Evolutionary conservation across 1,140 invertebrate genomes (phyloP), one percentile per base, ranked within the genome.

Genomic region (Musca vetustissima): DNA sequence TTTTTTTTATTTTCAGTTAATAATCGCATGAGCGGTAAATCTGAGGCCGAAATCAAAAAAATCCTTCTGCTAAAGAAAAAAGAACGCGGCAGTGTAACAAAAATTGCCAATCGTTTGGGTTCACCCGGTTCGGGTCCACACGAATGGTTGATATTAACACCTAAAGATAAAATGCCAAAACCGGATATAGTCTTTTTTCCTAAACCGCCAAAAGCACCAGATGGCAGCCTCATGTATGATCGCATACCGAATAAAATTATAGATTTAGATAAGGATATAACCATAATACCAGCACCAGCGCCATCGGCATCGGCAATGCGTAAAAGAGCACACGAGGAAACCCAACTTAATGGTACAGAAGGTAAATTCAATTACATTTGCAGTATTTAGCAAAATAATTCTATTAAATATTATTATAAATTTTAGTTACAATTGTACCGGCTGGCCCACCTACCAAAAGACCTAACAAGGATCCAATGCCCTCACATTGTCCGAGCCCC

Each of bases 171-270:
- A 81, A 87, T 93, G 78, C 93, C 93, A 64, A 88, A 89, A 81
- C 92, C 92, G 7, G 88, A 90, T 69, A 87, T 90, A 73, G 88
- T 94, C 64, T 92, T 91, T 71, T 96, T 94, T 82, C 93, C 93
- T 49, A 92, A 93, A 83, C 93, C 93, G 66, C 93, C 93, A 11
- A 93, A 94, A 83, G 93, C 88, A 69, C 87, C 92, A 71, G 93
- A 95, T 82, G 93, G 93, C 69, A 93, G 92, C 83, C 84, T 94
- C 70, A 78, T 94, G 59, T 95, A 94, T 76, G 93, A 94, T 80
- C 87, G 91, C 79, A 89, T 94, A 71, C 89, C 91, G 66, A 93
- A 92, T 73, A 93, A 92, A 84, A 83, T 80, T 6, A 84, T 86
- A 13, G 91, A 92, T 77, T 84, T 89, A 64, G 91, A 93, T 70